Percentiles rank a stretch among this genome's conserved stretches.
Evolutionary conservation across 2,797 vertebrate genomes (phyloP).

Genomic region (Menidia menidia): DNA sequence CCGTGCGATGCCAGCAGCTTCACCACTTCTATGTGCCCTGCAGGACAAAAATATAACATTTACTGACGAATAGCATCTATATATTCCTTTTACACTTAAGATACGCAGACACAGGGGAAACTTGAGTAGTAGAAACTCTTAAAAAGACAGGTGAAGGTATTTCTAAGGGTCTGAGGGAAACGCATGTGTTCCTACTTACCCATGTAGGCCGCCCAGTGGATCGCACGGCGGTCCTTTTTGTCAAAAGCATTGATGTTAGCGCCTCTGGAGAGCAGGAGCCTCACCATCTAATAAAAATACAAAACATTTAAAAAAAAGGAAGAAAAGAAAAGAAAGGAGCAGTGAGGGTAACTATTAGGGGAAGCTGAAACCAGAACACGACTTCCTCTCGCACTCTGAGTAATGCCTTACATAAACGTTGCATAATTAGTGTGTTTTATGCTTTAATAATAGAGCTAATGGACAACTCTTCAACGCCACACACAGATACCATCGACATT

Average conservation of each 20-base stretch:
- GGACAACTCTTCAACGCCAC: neutral
- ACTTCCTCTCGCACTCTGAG: constrained; percentile 5
- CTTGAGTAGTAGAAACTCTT: too few relatives aligned
- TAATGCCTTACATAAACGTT: neutral
- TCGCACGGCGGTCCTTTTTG: constrained; percentile 98
- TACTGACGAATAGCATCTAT: neutral
- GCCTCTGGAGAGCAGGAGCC: constrained; percentile 94
- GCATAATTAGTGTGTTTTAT: neutral
- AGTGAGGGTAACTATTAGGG: constrained; percentile 13
- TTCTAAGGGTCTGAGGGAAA: neutral
- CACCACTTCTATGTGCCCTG: constrained; percentile 97
- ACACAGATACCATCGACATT: neutral
- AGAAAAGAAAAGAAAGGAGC: neutral
- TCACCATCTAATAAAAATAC: constrained; percentile 90
- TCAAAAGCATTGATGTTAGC: constrained; percentile 99
- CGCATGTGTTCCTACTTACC: constrained; percentile 79
- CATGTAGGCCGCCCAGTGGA: constrained; percentile 99
- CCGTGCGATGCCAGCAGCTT: constrained; percentile 93
- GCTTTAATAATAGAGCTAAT: neutral
- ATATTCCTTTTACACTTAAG: neutral
- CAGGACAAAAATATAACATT: constrained; percentile 11
- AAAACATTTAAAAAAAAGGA: neutral
- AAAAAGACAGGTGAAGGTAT: neutral
- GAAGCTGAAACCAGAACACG: constrained; percentile 6
- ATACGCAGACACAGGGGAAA: neutral